Conservation (phyloP, 2,797 vertebrate species). For the Galaxias olidus region DNA sequence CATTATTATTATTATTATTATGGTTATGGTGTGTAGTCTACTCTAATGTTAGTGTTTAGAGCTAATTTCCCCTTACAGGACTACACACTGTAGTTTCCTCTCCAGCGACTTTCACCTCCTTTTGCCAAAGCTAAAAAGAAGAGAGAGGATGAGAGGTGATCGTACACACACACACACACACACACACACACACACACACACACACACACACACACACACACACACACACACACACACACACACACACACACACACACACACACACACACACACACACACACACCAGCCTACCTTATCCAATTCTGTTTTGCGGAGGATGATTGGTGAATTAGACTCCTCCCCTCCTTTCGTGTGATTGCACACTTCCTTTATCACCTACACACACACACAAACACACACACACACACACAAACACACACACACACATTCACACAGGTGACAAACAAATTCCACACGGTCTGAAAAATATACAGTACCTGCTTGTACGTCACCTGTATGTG, state of each 20-base stretch:
- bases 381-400: constrained; percentile 11
- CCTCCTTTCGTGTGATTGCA: constrained; percentile 68
- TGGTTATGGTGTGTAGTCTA: too few species aligned
- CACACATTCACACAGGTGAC: background rate
- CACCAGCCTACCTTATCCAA: constrained; percentile 85
- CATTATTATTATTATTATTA: too few species aligned
- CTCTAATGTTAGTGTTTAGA: too few species aligned
- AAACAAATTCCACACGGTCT: too few species aligned
- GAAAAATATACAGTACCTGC: too few species aligned
- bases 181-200: too few species aligned
- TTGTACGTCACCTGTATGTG: background rate
- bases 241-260: background rate
- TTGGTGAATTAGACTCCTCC: constrained; percentile 81
- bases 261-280: constrained; percentile 12
- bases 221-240: background rate
- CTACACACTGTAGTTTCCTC: constrained; percentile 43
- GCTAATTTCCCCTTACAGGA: constrained; percentile 37
- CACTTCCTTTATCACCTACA: constrained; percentile 89
- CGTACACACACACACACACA: too few species aligned
- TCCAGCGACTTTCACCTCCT: constrained; percentile 37
- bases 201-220: too few species aligned
- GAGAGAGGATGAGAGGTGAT: too few species aligned
- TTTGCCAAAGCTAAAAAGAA: too few species aligned
- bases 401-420: constrained; percentile 9
- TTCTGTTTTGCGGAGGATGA: constrained; percentile 83